A percentile compares a stretch with the other conserved stretches of the same genome.
phyloP scores from a whole-genome alignment of 2,113 vertebrate genomes.

The Perca fluviatilis region DNA sequence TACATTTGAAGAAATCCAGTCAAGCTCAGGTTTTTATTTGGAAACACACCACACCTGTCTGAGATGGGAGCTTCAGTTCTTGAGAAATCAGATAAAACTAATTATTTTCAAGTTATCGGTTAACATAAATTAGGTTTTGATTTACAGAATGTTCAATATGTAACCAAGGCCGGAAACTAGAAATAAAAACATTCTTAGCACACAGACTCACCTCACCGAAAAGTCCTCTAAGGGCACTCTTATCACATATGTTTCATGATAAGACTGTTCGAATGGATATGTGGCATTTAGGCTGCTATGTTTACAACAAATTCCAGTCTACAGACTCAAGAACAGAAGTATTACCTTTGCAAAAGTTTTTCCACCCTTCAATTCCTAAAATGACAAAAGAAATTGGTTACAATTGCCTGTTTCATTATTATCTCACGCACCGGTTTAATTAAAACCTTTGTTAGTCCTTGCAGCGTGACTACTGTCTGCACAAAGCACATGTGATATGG shows the following conservation, averaged over 20 bases:
- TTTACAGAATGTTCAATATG: slow-evolving; percentile 58
- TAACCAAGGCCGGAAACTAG: slow-evolving; percentile 48
- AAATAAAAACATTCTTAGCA: slow-evolving; percentile 28
- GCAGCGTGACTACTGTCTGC: not conserved
- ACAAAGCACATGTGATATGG: not conserved
- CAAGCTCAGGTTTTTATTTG: not conserved
- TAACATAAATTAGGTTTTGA: slow-evolving; percentile 41
- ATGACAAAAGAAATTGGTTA: slow-evolving; percentile 39
- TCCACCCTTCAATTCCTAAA: slow-evolving; percentile 96
- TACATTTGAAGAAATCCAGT: not conserved
- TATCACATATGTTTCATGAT: slow-evolving; percentile 35
- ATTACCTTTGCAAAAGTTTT: slow-evolving; percentile 96
- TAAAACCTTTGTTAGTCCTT: not conserved
- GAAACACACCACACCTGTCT: not conserved
- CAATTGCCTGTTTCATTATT: not conserved
- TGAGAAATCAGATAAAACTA: slow-evolving; percentile 15
- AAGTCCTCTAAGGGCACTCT: slow-evolving; percentile 21
- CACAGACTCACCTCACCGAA: not conserved
- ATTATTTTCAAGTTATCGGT: slow-evolving; percentile 59
- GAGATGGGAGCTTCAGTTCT: not conserved
- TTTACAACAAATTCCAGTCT: slow-evolving; percentile 73
- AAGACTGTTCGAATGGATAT: slow-evolving; percentile 24
- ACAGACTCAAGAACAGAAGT: slow-evolving; percentile 18
- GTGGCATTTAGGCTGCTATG: not conserved
- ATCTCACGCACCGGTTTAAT: not conserved